Conservation (phyloP, 1,140 invertebrate species). For the Drosophila obscura region DNA sequence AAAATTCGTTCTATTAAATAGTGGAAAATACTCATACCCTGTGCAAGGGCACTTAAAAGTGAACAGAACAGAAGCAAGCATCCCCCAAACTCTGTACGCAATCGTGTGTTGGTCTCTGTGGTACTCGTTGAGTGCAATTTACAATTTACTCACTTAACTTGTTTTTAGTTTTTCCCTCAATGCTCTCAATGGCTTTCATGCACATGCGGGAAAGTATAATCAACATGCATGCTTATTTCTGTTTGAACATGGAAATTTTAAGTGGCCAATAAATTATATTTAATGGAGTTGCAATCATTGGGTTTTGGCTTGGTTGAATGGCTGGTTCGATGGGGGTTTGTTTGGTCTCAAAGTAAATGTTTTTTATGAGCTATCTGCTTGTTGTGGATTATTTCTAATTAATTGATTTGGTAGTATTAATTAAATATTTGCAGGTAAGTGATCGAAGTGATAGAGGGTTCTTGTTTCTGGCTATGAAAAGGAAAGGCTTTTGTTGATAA, state of each 20-base stretch:
- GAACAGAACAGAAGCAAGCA: slow-evolving; percentile 5
- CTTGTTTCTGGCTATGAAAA: too few species aligned
- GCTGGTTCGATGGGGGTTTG: background rate
- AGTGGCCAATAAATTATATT: slow-evolving; percentile 60
- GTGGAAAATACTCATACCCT: too few species aligned
- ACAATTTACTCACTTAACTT: slow-evolving; percentile 51
- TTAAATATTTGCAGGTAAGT: too few species aligned
- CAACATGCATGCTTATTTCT: slow-evolving; percentile 61
- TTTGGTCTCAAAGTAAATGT: background rate
- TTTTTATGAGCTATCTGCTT: background rate
- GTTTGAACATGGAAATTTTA: slow-evolving; percentile 56
- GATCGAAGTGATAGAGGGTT: too few species aligned
- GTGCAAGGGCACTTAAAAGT: background rate
- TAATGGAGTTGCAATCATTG: slow-evolving; percentile 38
- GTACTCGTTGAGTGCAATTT: slow-evolving; percentile 37
- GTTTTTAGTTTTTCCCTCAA: slow-evolving; percentile 45
- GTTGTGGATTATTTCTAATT: background rate
- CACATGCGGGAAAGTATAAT: slow-evolving; percentile 39
- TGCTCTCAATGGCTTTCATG: slow-evolving; percentile 28
- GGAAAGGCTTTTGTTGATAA: too few species aligned
- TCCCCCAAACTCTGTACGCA: background rate
- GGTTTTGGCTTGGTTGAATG: slow-evolving; percentile 9
- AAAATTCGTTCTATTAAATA: too few species aligned
- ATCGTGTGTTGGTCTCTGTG: slow-evolving; percentile 8
- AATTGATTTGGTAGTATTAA: too few species aligned